Evolutionary conservation across 2,888 invertebrate genomes (phyloP).

Genomic region (Pyrrhosoma nymphula): DNA sequence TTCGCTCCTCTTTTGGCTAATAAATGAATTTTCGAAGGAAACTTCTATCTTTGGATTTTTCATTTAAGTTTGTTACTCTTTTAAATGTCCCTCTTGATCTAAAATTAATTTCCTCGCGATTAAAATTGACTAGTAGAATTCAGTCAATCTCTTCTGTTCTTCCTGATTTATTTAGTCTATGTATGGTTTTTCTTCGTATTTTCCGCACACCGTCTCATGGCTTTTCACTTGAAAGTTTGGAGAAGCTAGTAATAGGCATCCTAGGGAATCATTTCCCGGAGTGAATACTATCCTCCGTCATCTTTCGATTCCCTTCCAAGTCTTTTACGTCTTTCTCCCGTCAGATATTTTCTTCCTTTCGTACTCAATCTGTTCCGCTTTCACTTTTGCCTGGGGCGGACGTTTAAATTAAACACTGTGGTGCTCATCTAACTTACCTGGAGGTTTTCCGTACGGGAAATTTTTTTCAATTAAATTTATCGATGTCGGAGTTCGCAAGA

Average conservation of each 20-base stretch:
- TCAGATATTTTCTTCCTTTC: neutral
- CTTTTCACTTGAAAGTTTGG: neutral
- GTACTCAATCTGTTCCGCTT: neutral
- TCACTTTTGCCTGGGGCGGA: neutral
- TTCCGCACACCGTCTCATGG: neutral
- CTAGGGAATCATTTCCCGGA: neutral
- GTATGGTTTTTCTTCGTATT: neutral
- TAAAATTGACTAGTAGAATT: neutral
- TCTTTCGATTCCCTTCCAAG: neutral
- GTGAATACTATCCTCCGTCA: neutral
- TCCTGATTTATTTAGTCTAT: neutral
- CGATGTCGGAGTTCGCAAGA: neutral
- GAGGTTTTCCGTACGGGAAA: neutral
- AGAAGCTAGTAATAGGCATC: neutral
- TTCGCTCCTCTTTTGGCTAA: constrained; percentile 33
- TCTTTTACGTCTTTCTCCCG: neutral
- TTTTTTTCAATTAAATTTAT: neutral
- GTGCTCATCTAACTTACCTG: neutral
- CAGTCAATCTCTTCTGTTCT: neutral
- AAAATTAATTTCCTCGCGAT: neutral
- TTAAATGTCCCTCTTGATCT: neutral
- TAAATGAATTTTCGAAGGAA: constrained; percentile 62
- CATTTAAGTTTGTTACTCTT: neutral
- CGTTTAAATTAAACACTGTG: neutral
- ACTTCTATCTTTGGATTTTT: constrained; percentile 51